These are phyloP conservation scores for Candidula unifasciata DNA, from an alignment of 2,888 invertebrate species.

Conservation along the genomic window DNA sequence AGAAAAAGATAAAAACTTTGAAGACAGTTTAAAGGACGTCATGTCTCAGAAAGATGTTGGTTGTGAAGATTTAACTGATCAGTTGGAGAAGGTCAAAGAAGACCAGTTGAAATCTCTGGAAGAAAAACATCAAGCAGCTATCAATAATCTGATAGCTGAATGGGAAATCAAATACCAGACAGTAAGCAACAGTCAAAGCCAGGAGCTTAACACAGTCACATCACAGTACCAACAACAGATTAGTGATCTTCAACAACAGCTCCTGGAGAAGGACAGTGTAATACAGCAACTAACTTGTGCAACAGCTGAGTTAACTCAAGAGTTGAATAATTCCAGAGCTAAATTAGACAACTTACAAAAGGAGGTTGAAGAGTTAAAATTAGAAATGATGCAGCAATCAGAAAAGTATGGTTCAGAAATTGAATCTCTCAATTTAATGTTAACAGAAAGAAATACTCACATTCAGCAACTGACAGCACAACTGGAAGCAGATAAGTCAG, in stretches of 20 bases:
- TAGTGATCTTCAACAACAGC: constrained; percentile 49
- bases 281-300: constrained; percentile 19
- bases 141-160: constrained; percentile 41
- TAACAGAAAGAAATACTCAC: constrained; percentile 25
- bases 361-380: constrained; percentile 18
- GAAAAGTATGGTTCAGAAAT: constrained; percentile 48
- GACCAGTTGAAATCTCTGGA: constrained; percentile 60
- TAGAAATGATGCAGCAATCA: constrained; percentile 32
- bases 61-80: constrained; percentile 61
- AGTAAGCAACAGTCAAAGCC: constrained; percentile 17
- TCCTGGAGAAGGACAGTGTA: constrained; percentile 33
- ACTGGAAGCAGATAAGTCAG: neutral
- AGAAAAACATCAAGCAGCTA: constrained; percentile 54
- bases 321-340: no score
- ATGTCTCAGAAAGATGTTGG: constrained; percentile 68
- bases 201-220: constrained; percentile 36
- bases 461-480: constrained; percentile 26
- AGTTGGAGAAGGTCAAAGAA: constrained; percentile 60
- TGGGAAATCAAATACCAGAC: constrained; percentile 29
- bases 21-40: constrained; percentile 63
- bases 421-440: constrained; percentile 17
- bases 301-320: no score
- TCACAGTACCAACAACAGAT: constrained; percentile 35
- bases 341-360: constrained; percentile 41
- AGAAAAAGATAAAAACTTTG: constrained; percentile 67